Percentiles rank a stretch among this genome's conserved stretches.
phyloP scores from a whole-genome alignment of 2,888 invertebrate genomes.

The Ashinkailepas kermadecensis region DNA sequence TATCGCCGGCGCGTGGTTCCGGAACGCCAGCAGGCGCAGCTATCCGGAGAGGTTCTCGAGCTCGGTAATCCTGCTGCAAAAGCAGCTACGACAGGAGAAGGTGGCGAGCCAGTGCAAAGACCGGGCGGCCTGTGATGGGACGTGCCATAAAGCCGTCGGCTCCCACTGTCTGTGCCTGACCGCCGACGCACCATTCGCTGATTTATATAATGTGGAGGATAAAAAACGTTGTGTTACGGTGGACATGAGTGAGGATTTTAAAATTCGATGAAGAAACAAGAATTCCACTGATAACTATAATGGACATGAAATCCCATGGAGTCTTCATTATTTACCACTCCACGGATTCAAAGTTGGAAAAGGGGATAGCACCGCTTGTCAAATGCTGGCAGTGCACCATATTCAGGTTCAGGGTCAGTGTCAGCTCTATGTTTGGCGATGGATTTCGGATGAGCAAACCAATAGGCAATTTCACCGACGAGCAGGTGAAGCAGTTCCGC shows the following conservation, averaged over 20 bases:
- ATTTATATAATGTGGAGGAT: no score
- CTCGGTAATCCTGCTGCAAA: neutral
- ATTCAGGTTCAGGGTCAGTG: neutral
- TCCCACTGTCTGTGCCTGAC: neutral
- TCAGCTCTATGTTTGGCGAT: neutral
- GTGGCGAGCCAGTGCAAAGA: no score
- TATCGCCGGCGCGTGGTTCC: neutral
- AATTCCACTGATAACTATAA: neutral
- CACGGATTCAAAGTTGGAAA: no score
- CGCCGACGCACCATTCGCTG: neutral
- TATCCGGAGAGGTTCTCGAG: neutral
- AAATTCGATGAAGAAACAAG: no score
- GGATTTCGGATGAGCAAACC: no score
- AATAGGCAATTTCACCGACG: neutral
- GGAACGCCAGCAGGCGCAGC: neutral
- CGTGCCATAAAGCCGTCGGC: neutral
- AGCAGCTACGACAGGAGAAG: neutral
- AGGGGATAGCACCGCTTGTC: no score
- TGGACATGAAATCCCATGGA: neutral
- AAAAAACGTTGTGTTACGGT: no score
- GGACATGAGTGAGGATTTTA: no score
- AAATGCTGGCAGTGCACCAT: slow-evolving; percentile 11
- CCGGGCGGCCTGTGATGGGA: no score
- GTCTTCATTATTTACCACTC: neutral
- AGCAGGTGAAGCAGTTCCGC: neutral